Evolutionary conservation across 2,797 vertebrate species (phyloP).

Genomic region (Mus minutoides): DNA sequence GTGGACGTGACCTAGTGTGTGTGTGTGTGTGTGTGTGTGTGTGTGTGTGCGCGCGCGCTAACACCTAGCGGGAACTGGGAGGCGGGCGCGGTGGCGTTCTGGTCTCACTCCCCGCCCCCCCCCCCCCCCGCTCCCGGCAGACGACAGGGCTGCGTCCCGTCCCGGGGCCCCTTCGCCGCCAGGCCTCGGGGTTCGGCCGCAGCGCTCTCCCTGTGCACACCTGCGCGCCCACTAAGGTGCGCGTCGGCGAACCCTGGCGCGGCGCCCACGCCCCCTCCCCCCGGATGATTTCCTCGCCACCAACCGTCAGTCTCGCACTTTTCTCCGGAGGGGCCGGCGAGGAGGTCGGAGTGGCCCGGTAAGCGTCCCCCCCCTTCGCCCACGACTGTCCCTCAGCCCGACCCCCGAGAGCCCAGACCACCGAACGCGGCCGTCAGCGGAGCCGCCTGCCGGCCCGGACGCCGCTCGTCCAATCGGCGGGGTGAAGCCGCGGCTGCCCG

Average conservation of each 20-base stretch:
- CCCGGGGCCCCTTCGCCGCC: neutral
- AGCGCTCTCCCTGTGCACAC: neutral
- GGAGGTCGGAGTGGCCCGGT: slow-evolving; percentile 27
- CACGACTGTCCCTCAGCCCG: neutral
- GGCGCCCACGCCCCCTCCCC: slow-evolving; percentile 58
- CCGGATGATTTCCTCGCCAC: slow-evolving; percentile 56
- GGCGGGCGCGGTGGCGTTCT: neutral
- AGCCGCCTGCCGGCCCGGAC: neutral
- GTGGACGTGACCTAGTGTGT: neutral
- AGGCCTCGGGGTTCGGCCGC: neutral
- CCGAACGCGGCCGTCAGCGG: neutral
- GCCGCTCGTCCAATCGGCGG: neutral
- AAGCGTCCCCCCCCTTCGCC: neutral
- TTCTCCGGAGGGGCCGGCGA: neutral
- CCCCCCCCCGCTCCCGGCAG: neutral
- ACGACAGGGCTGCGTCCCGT: neutral
- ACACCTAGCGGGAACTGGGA: neutral
- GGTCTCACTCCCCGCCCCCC: neutral
- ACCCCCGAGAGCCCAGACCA: neutral
- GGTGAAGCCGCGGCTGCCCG: neutral
- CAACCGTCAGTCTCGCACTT: slow-evolving; percentile 67
- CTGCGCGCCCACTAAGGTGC: slow-evolving; percentile 59
- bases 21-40: too few species aligned
- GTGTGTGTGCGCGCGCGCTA: too few species aligned
- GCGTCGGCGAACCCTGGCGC: slow-evolving; percentile 48